Percentiles rank a stretch among this genome's conserved stretches.
phyloP scores from a whole-genome alignment of 1,140 invertebrate species.

The Magallana angulata region DNA sequence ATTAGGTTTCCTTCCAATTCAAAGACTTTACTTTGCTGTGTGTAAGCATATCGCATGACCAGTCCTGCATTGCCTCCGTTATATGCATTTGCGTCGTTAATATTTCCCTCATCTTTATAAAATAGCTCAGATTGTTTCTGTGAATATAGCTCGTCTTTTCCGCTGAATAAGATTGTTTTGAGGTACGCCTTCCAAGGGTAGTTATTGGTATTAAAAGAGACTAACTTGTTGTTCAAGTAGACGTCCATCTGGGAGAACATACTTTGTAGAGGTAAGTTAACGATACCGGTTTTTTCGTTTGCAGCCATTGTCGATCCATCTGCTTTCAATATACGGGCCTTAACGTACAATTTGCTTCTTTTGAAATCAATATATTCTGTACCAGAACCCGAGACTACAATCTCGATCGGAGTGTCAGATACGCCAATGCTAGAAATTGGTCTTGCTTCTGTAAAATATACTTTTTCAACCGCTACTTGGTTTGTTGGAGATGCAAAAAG shows the following conservation, averaged over 20 bases:
- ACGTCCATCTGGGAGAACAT: conserved; percentile 56
- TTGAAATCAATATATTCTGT: too few relatives aligned
- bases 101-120: conserved; percentile 45
- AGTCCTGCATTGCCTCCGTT: conserved; percentile 45
- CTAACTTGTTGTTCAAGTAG: conserved; percentile 56
- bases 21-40: conserved; percentile 43
- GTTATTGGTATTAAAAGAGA: conserved; percentile 55
- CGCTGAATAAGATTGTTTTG: conserved; percentile 47
- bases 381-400: conserved; percentile 40
- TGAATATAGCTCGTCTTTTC: conserved; percentile 41
- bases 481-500: too few relatives aligned
- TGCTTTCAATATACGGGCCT: conserved; percentile 48
- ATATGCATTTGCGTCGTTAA: conserved; percentile 30
- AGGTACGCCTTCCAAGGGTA: conserved; percentile 55
- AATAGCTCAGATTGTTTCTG: conserved; percentile 49
- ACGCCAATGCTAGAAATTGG: conserved; percentile 5
- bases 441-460: conserved; percentile 40
- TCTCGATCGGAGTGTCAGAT: conserved; percentile 42
- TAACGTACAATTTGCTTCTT: conserved; percentile 39
- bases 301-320: conserved; percentile 46
- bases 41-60: conserved; percentile 45
- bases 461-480: too few relatives aligned
- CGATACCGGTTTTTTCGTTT: conserved; percentile 48
- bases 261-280: conserved; percentile 53
- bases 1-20: conserved; percentile 48